These are phyloP conservation scores for Rhorus exstirpatorius DNA, from an alignment of 2,888 invertebrate genomes.

Conservation along the genomic window DNA sequence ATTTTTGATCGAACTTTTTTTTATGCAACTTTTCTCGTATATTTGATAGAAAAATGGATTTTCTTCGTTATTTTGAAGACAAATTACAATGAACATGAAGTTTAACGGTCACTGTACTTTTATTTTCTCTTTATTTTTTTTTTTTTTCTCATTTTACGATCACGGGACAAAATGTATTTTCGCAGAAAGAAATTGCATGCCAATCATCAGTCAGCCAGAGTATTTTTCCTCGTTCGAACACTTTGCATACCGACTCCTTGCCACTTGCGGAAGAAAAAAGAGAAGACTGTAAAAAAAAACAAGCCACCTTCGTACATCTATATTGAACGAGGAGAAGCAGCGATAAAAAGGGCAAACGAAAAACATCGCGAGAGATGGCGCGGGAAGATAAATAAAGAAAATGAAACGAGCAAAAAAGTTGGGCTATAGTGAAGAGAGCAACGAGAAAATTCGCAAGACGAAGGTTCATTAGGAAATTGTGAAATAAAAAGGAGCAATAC, in stretches of 20 bases:
- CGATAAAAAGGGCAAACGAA: neutral
- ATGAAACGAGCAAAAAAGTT: conserved; percentile 8
- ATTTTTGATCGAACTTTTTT: too few relatives aligned
- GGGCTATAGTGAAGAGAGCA: conserved; percentile 24
- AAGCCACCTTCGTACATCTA: neutral
- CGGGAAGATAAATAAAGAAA: conserved; percentile 37
- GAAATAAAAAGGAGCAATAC: conserved; percentile 10
- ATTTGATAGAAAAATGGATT: too few relatives aligned
- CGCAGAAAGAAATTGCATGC: conserved; percentile 10
- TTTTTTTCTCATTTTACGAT: conserved; percentile 30
- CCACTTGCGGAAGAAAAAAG: conserved; percentile 23
- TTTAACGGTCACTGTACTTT: conserved; percentile 6
- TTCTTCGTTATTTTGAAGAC: too few relatives aligned
- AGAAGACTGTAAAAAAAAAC: conserved; percentile 16
- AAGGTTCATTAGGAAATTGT: conserved; percentile 50
- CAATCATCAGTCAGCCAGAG: conserved; percentile 21
- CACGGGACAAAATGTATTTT: conserved; percentile 12
- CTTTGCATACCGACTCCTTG: conserved; percentile 57
- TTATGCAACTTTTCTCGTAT: too few relatives aligned
- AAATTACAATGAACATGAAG: too few relatives aligned
- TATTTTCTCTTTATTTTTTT: neutral
- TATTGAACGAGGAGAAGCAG: neutral
- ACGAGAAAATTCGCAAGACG: conserved; percentile 40
- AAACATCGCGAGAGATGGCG: conserved; percentile 19
- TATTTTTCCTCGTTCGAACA: conserved; percentile 11